These are phyloP conservation scores for Odocoileus hemionus DNA, from an alignment of 2,113 vertebrate genomes.

Conservation along the genomic window DNA sequence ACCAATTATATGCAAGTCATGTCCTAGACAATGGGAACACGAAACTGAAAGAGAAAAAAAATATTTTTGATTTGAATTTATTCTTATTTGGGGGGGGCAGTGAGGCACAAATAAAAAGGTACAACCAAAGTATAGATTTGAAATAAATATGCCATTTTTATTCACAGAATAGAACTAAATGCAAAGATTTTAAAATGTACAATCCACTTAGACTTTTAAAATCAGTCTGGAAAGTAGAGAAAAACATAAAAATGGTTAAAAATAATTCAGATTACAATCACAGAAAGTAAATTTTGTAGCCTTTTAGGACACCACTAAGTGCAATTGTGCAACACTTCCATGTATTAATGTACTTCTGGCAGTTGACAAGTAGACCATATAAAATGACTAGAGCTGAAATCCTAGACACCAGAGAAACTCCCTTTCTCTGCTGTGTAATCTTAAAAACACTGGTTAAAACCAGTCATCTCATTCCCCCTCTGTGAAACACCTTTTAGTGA, in stretches of 20 bases:
- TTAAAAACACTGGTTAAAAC: not conserved
- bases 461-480: not conserved
- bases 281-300: not conserved
- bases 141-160: not conserved
- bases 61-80: not conserved
- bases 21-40: not conserved
- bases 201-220: not conserved
- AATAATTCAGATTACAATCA: not conserved
- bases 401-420: not conserved
- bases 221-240: not conserved
- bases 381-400: not conserved
- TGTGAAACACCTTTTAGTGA: not conserved
- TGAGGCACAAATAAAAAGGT: not conserved
- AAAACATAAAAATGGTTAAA: not conserved
- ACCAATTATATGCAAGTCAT: not conserved
- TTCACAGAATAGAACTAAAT: not conserved
- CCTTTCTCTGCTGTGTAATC: not conserved
- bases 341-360: not conserved
- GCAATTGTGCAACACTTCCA: not conserved
- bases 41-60: constrained; percentile 13
- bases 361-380: not conserved
- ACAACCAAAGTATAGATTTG: not conserved
- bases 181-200: not conserved
- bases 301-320: not conserved
- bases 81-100: not conserved